Evolutionary conservation across 2,888 invertebrate species (phyloP).

Genomic region (Melanostoma scalare): DNA sequence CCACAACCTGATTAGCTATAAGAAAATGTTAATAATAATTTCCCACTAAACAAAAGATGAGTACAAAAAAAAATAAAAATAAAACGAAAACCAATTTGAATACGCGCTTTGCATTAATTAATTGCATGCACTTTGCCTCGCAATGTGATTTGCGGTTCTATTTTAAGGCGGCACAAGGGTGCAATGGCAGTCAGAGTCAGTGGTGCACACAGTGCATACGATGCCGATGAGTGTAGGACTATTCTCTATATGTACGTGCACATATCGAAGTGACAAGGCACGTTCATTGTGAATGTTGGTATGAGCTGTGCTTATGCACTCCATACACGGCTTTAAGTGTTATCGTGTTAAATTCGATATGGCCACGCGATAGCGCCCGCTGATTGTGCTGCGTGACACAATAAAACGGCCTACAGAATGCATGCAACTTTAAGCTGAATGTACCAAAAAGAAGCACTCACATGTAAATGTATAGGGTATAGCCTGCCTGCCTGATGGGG

Average conservation of each 20-base stretch:
- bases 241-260: background rate
- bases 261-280: slow-evolving; percentile 57
- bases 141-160: slow-evolving; percentile 58
- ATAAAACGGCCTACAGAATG: slow-evolving; percentile 62
- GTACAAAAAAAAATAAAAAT: slow-evolving; percentile 12
- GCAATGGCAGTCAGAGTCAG: slow-evolving; percentile 4
- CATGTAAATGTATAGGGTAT: slow-evolving; percentile 8
- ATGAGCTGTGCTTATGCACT: slow-evolving; percentile 30
- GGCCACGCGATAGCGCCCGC: slow-evolving; percentile 62
- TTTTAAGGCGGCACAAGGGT: slow-evolving; percentile 47
- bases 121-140: slow-evolving; percentile 62
- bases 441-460: slow-evolving; percentile 4
- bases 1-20: slow-evolving; percentile 30
- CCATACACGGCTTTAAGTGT: slow-evolving; percentile 48
- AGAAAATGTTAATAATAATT: slow-evolving; percentile 55
- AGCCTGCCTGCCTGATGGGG: slow-evolving; percentile 26
- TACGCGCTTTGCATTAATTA: slow-evolving; percentile 54
- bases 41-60: slow-evolving; percentile 38
- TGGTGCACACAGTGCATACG: background rate
- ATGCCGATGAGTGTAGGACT: no score
- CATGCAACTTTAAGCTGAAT: slow-evolving; percentile 42
- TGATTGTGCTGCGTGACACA: slow-evolving; percentile 66
- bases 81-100: slow-evolving; percentile 3
- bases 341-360: slow-evolving; percentile 71
- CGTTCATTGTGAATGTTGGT: slow-evolving; percentile 43